Evolutionary conservation across 1,140 invertebrate species (phyloP), one percentile per base, ranked within the genome.

Genomic region (Drosophila oshimai): DNA sequence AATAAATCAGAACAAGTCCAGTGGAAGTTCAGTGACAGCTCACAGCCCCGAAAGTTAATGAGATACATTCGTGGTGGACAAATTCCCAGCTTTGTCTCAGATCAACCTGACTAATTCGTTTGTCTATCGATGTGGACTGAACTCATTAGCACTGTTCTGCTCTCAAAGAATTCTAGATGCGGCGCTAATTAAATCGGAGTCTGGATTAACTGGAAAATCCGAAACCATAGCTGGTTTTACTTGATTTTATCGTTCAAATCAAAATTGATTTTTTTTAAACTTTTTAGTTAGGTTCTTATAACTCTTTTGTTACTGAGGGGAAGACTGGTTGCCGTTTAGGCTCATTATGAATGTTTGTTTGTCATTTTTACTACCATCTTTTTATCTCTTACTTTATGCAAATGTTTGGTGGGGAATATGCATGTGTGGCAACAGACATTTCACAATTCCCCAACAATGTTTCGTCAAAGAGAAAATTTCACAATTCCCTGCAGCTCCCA

Each of bases 171-270:
- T 51, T 74, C 69, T 68, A 75, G 79, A 75, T 37, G 18, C 45
- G 55, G 34, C 31, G 77, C 58, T 81, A 80, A 80, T 80, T 81
- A 67, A 80, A 67, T 50, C 53, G 55, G 22, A 10, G 65, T 60
- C 72, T 68, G 78, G 77, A 81, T 72, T 57, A 68, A 83, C 72
- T 76, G 71, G 71, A 71, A 80, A 80, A 73, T 47, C 49, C 44
- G 10, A 53, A 22, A 15, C 39, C 65, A 72, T n/a, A 67, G 61
- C 77, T 61, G 60, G 77, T 64, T 61, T 53, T 41, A 72, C 77
- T 47, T 28, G 18, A 65, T 51, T 46, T 45, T 41, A 29, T 60
- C 41, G 15, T 28, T 55, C 26, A 31, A 17, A 17, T 53, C 22
- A 29, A 45, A 36, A 20, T 24, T 13, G 6, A 10, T 20, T 28